Base-by-base conservation (phyloP, 1,140 invertebrate species). In the Sinonovacula constricta region DNA sequence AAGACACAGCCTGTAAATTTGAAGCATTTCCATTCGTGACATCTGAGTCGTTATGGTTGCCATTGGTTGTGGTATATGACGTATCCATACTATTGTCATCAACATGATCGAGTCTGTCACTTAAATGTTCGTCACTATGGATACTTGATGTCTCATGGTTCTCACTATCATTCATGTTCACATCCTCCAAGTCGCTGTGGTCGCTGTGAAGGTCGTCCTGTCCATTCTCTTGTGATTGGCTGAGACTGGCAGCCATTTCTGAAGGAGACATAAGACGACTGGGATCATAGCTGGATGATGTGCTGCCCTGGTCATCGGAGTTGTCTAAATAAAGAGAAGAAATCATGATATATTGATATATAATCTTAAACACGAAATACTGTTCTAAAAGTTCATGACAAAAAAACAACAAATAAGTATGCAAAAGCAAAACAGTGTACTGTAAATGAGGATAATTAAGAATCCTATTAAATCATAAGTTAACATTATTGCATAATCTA, bases 101-200 rank as follows among this genome's bases (percentile, higher is more conserved):
- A 22, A 76, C 62, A 12, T 77, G 78, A 15, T 84, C 80, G 34
- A 81, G 76, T 30, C 63, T 77, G 49, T 84, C 83, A 83, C 82
- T 83, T 31, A 83, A 59, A 59, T 84, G 71, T 18, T 75, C 62
- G 24, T 83, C 74, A 56, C 79, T 69, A 39, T 77, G 62, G 71
- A 63, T 45, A 54, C 75, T 60, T 39, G 72, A 63, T n/a, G 59
- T 59, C 39, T 60, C 63, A 65, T 67, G 56, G 69, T 71, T 69
- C 39, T 69, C 51, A 51, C 62, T 15, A 78, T 76, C 49, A 53
- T 71, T 24, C 65, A 79, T 56, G 36, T 45, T 77, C 14, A 67
- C 65, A 57, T 77, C 74, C 49, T 77, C 74, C 30, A 18, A 22
- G 30, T 77, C 75, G 59, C 57, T 63, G 10, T 51, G 54, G 63